These are phyloP conservation scores for Tryphoninae sp. DNA, from an alignment of 2,888 invertebrate genomes.

Conservation along the genomic window DNA sequence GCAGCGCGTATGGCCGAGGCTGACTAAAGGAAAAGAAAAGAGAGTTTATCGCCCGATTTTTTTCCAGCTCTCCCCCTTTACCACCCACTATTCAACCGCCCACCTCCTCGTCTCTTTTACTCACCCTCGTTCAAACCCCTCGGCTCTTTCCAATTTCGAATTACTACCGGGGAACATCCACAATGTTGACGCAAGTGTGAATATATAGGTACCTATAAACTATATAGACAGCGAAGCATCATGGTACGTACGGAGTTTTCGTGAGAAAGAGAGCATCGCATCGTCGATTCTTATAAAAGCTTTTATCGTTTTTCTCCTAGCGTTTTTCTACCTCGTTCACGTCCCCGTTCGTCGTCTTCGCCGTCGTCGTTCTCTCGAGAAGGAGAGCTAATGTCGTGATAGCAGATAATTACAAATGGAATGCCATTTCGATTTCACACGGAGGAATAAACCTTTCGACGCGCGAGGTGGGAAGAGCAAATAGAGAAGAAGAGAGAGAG, in stretches of 20 bases:
- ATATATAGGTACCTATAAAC: neutral
- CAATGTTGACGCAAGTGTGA: neutral
- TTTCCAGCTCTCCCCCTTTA: constrained; percentile 12
- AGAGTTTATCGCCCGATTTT: constrained; percentile 54
- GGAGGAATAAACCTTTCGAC: constrained; percentile 55
- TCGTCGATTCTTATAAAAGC: constrained; percentile 60
- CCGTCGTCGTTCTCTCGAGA: constrained; percentile 31
- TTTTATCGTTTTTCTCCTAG: constrained; percentile 45
- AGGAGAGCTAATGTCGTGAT: constrained; percentile 60
- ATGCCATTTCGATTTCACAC: constrained; percentile 58
- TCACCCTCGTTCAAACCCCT: constrained; percentile 43
- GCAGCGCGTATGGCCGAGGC: constrained; percentile 40
- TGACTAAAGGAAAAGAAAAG: constrained; percentile 21
- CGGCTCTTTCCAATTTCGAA: constrained; percentile 52
- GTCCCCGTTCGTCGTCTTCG: constrained; percentile 11
- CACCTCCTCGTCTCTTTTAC: constrained; percentile 30
- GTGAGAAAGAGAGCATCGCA: constrained; percentile 10
- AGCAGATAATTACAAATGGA: constrained; percentile 58
- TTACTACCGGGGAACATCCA: constrained; percentile 38
- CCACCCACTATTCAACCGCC: neutral
- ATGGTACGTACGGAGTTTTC: constrained; percentile 8
- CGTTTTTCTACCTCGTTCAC: constrained; percentile 6
- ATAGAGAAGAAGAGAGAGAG: neutral
- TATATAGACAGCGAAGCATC: constrained; percentile 4
- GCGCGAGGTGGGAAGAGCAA: neutral